Evolutionary conservation across 1,140 invertebrate species (phyloP), one percentile per base, ranked within the genome.

Genomic region (Bombus difficillimus): DNA sequence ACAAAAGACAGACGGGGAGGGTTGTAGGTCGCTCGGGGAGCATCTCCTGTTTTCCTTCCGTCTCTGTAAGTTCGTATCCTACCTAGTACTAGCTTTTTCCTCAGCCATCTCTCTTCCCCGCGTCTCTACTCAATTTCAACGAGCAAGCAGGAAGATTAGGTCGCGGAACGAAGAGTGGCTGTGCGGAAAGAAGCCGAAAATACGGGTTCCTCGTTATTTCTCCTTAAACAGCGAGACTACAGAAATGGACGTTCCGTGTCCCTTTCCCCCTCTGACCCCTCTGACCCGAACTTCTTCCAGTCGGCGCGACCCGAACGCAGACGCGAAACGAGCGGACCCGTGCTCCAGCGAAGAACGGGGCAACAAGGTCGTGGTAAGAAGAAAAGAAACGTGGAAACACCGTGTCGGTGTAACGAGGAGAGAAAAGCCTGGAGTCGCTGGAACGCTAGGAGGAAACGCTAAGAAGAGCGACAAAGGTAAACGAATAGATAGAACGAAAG

Each of bases 361-460:
- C 34, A 39, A 76, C 39, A 59, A 86, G 73, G 53, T 57, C 69
- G 59, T 71, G 57, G 28, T 81, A 43, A 62, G 85, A 39, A 62
- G 85, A 91, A 91, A 91, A 81, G 85, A 83, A 88, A 90, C 83
- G 85, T 85, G 90, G 88, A 89, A 90, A 87, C 71, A 81, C 83
- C 81, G 76, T 77, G 84, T 15, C n/a, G 43, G 88, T 87, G 89
- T 83, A 90, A 88, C 81, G 88, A 89, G 89, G 82, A 93, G 81
- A 83, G 83, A 73, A 77, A 78, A 89, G 85, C 71, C 39, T 62
- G 76, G 76, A 81, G 83, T 80, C 64, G 59, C 57, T 62, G 85
- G 77, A 71, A 83, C 81, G 59, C 71, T 77, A 81, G 81, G 85
- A 77, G 82, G 85, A 88, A 77, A 79, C 82, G 81, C 76, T 28